Base-by-base conservation (phyloP, 2,888 invertebrate genomes). In the Therioaphis trifolii region DNA sequence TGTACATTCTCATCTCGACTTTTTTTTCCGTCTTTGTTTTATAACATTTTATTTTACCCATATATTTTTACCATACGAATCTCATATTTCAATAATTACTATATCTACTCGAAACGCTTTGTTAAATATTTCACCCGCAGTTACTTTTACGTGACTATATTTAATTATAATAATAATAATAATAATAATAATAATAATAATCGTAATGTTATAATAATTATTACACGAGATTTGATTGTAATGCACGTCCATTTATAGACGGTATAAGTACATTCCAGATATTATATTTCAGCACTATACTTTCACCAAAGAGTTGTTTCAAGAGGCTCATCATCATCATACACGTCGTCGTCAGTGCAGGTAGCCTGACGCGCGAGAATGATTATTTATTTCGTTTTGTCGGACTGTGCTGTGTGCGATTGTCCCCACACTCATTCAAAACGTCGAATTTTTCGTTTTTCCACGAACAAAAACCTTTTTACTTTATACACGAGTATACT, bases 251-350 rank as follows among this genome's bases (percentile, higher is more conserved):
- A 7, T 68, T 9, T 52, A n/a, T n/a, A 46, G 5, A 29, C 24
- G 21, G n/a, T n/a, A n/a, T 29, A 49, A 63, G 29, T 21, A n/a
- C 49, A 35, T 77, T 43, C 12, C 40, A 21, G 14, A 63, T 4
- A n/a, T n/a, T n/a, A n/a, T n/a, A n/a, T n/a, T n/a, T n/a, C n/a
- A n/a, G n/a, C 21, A 29, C n/a, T 29, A 27, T 35, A 77, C 77
- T 77, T 77, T 77, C 77, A 63, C 76, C n/a, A 21, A 21, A 63
- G n/a, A n/a, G 46, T 66, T 49, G 35, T 77, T 77, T 77, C 63
- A 35, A 66, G 63, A 77, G 5, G 15, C 15, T 21, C 46, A 18
- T 69, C n/a, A n/a, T n/a, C n/a, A n/a, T n/a, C 46, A 14, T 46
- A 55, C 9, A 55, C 55, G 55, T 55, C 55, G 21, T n/a, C n/a